These are phyloP conservation scores for Drosophila borealis DNA, from an alignment of 2,888 invertebrate genomes.

Conservation along the genomic window DNA sequence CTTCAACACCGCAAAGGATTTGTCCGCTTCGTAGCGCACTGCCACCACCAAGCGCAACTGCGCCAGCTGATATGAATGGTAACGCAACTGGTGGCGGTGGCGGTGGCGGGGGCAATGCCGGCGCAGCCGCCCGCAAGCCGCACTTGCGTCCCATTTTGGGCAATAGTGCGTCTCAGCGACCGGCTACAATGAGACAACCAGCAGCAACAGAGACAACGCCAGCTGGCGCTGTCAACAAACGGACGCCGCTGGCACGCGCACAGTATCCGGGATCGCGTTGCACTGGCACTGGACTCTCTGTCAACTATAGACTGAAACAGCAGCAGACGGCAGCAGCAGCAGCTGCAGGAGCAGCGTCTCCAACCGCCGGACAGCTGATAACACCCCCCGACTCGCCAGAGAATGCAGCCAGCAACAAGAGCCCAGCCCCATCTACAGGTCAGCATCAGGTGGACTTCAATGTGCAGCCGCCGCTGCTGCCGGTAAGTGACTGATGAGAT, in stretches of 20 bases:
- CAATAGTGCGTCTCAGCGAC: conserved; percentile 53
- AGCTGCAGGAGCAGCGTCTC: conserved; percentile 10
- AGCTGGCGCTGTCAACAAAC: conserved; percentile 2
- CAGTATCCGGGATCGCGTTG: conserved; percentile 20
- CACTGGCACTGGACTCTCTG: conserved; percentile 37
- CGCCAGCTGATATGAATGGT: conserved; percentile 37
- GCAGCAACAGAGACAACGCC: conserved; percentile 11
- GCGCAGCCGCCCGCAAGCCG: conserved; percentile 33
- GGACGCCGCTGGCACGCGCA: conserved; percentile 33
- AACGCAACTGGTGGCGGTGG: conserved; percentile 40
- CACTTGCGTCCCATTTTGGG: conserved; percentile 64
- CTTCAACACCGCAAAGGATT: too few species aligned
- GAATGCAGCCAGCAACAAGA: conserved; percentile 7
- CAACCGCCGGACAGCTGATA: conserved; percentile 18
- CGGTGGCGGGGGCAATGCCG: conserved; percentile 20
- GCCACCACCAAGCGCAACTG: background rate
- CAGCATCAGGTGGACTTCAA: background rate
- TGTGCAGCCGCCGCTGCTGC: background rate
- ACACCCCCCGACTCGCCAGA: conserved; percentile 60
- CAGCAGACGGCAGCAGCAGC: conserved; percentile 33
- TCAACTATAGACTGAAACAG: conserved; percentile 65
- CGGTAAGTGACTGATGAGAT: conserved; percentile 7
- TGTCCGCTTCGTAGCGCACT: too few species aligned
- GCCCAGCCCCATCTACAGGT: background rate
- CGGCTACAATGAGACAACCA: conserved; percentile 1